These are phyloP conservation scores for Rhagoletis pomonella DNA, from an alignment of 1,140 invertebrate species.

Conservation along the genomic window DNA sequence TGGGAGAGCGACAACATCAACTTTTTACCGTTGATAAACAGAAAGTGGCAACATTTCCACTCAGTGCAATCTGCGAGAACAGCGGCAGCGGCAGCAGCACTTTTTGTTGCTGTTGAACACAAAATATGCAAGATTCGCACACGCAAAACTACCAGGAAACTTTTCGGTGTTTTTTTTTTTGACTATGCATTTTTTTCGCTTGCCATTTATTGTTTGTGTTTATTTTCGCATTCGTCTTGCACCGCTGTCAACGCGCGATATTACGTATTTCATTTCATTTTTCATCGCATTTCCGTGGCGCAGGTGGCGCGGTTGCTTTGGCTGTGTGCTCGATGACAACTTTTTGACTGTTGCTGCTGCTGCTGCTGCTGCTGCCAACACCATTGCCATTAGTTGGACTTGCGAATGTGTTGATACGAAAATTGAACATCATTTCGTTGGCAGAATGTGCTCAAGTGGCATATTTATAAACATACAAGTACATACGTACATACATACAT, in stretches of 20 bases:
- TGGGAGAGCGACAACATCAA: not conserved
- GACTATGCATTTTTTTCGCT: not conserved
- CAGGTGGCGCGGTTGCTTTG: not conserved
- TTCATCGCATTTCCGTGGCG: slow-evolving; percentile 18
- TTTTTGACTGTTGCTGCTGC: not conserved
- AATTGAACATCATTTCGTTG: slow-evolving; percentile 6
- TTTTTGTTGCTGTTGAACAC: not conserved
- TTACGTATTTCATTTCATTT: slow-evolving; percentile 11
- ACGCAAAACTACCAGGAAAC: not conserved
- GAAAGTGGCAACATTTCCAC: not conserved
- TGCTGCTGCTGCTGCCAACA: not conserved
- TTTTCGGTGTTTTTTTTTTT: not conserved
- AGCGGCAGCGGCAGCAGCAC: not conserved
- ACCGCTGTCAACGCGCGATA: not conserved
- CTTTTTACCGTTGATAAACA: not conserved
- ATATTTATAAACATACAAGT: not conserved
- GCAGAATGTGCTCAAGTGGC: not conserved
- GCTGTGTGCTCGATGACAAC: not conserved
- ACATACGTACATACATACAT: not conserved
- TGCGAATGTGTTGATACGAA: slow-evolving; percentile 23
- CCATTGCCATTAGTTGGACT: not conserved
- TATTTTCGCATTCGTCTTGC: not conserved
- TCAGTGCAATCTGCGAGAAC: too few relatives aligned
- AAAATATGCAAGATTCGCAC: not conserved
- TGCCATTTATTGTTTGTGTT: not conserved